A percentile compares a stretch with the other conserved stretches of the same genome.
Evolutionary conservation across 2,888 invertebrate genomes (phyloP).

Genomic region (Drosophila diplacantha): DNA sequence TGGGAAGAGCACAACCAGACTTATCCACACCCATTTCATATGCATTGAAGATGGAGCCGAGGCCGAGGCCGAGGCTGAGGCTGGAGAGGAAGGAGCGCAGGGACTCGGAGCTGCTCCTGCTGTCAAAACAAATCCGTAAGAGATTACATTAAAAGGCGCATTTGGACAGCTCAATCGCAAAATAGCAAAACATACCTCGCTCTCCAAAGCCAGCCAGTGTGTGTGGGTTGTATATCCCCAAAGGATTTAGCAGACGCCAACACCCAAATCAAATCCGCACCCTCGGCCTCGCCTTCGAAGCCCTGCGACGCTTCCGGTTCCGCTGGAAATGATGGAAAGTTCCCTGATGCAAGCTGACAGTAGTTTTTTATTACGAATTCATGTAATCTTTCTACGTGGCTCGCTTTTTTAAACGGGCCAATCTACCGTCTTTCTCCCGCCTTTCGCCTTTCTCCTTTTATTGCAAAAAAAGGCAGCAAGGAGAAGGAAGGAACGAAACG

Average conservation of each 20-base stretch:
- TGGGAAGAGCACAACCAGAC: conserved; percentile 34
- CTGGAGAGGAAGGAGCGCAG: conserved; percentile 2
- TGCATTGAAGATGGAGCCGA: conserved; percentile 41
- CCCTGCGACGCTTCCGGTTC: conserved; percentile 24
- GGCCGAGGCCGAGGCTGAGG: conserved; percentile 2
- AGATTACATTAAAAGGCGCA: conserved; percentile 73
- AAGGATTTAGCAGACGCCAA: conserved; percentile 57
- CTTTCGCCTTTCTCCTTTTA: background rate
- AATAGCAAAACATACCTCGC: conserved; percentile 53
- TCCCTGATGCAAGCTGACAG: conserved; percentile 72
- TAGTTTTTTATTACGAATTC: conserved; percentile 70
- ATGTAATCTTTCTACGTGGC: conserved; percentile 58
- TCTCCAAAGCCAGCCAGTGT: conserved; percentile 6
- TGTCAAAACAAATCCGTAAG: conserved; percentile 73
- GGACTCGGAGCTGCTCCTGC: conserved; percentile 22
- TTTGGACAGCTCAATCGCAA: conserved; percentile 73
- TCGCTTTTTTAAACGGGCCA: conserved; percentile 42
- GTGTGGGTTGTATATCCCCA: conserved; percentile 49
- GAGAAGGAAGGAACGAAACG: background rate
- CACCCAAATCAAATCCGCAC: conserved; percentile 62
- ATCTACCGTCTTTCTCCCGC: conserved; percentile 1
- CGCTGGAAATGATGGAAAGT: conserved; percentile 60
- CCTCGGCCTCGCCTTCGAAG: background rate
- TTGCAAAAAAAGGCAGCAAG: background rate
- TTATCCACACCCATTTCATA: conserved; percentile 48